Percentiles rank a stretch among this genome's conserved stretches.
phyloP scores from a whole-genome alignment of 2,113 vertebrate genomes.

The Mastomys natalensis region DNA sequence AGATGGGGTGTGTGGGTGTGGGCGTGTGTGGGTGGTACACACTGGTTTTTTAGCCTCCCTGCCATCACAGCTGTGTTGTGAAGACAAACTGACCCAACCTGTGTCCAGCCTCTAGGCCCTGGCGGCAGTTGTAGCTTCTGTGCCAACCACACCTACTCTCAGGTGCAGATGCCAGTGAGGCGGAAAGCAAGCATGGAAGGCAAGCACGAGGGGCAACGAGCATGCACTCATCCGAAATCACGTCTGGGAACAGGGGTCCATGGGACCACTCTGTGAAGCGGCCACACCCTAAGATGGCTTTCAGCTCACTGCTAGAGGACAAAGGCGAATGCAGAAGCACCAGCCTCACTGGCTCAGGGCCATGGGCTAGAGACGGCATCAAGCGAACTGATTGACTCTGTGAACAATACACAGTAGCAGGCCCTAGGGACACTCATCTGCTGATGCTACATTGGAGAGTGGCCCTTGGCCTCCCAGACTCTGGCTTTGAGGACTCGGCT shows the following conservation, averaged over 20 bases:
- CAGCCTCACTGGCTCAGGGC: neutral
- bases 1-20: neutral
- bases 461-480: neutral
- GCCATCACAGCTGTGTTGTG: neutral
- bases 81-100: accelerated
- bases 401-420: neutral
- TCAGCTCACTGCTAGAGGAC: neutral
- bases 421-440: neutral
- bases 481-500: neutral
- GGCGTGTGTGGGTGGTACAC: neutral
- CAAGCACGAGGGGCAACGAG: accelerated
- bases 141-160: neutral
- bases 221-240: accelerated
- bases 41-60: neutral
- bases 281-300: neutral
- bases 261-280: neutral
- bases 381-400: neutral
- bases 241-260: neutral
- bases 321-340: neutral
- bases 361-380: accelerated
- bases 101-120: accelerated
- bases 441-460: neutral
- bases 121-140: neutral
- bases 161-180: accelerated
- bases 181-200: neutral